Evolutionary conservation across 2,113 vertebrate genomes (phyloP), one percentile per base, ranked within the genome.

Genomic region (Bagarius yarrelli): DNA sequence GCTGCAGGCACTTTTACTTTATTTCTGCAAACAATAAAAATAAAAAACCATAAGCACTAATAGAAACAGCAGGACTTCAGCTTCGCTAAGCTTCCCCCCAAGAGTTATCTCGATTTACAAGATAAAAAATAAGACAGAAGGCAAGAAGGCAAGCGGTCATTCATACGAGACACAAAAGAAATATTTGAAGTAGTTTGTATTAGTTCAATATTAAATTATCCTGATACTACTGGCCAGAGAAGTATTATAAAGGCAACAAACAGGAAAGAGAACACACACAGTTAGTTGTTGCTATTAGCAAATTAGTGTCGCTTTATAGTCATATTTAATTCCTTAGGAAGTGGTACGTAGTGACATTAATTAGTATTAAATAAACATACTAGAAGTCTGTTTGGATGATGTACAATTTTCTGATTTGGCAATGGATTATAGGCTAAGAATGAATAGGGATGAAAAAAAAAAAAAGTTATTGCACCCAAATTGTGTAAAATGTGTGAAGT

Each of bases 311-410:
- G 63, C 36, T 76, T 61, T 69, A 78, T 36, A 83, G 57, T 14
- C 63, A 15, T 21, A 23, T 55, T n/a, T 30, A 56, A 67, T 47
- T 76, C 52, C 67, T 55, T 56, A 69, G 53, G 13, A n/a, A 76
- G 30, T 32, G 34, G 55, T 18, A 71, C 56, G 71, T 76, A 47
- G 34, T 55, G 72, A 61, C 60, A 30, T 77, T 84, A 71, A 81
- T 81, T 63, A 77, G 36, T 44, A 66, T 32, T 71, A 80, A 79
- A 83, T 70, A 34, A 81, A 77, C 47, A 80, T 44, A 81, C 25
- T 25, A 11, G 18, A 55, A 69, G 14, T 47, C 47, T 69, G 36
- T 69, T 69, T 69, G 40, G n/a, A n/a, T 25, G n/a, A 47, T 47
- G 36, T 40, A 16, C 66, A 25, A 13, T 47, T 69, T 47, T 25